Evolutionary conservation across 2,888 invertebrate genomes (phyloP).

Genomic region (Drosophila subsilvestris): DNA sequence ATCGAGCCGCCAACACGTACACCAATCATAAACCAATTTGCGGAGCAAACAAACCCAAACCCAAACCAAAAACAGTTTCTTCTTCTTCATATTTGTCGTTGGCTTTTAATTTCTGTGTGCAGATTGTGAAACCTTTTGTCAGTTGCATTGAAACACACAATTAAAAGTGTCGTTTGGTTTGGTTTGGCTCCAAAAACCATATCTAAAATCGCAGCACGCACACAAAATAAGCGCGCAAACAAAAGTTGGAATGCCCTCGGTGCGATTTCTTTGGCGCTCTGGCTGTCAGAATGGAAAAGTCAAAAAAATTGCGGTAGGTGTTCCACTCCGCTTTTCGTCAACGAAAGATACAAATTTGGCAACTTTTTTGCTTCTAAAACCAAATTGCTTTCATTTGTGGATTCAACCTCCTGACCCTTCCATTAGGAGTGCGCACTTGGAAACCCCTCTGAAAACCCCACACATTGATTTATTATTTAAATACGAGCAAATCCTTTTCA

Average conservation of each 20-base stretch:
- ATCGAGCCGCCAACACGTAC: constrained; percentile 69
- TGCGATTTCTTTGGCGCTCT: constrained; percentile 77
- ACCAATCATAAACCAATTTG: constrained; percentile 59
- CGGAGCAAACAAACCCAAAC: constrained; percentile 26
- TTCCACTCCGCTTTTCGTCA: not conserved
- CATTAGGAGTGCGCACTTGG: no score
- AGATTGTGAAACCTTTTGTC: constrained; percentile 53
- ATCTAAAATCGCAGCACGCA: constrained; percentile 37
- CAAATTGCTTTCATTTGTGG: constrained; percentile 46
- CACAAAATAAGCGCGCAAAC: constrained; percentile 4
- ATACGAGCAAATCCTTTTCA: constrained; percentile 66
- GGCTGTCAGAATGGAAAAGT: constrained; percentile 65
- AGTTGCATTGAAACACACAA: constrained; percentile 27
- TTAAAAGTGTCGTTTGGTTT: constrained; percentile 11
- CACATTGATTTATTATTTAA: constrained; percentile 68
- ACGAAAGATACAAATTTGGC: constrained; percentile 21
- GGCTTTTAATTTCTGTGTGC: constrained; percentile 35
- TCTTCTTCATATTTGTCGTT: constrained; percentile 31
- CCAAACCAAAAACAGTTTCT: constrained; percentile 34
- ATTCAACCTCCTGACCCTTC: not conserved
- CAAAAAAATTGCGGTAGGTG: constrained; percentile 58
- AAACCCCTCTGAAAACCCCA: constrained; percentile 16
- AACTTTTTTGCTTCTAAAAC: constrained; percentile 6
- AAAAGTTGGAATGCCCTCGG: constrained; percentile 74
- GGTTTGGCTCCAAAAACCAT: constrained; percentile 26